phyloP scores from a whole-genome alignment of 2,888 invertebrate species.

The Cyrtodaria siliqua region DNA sequence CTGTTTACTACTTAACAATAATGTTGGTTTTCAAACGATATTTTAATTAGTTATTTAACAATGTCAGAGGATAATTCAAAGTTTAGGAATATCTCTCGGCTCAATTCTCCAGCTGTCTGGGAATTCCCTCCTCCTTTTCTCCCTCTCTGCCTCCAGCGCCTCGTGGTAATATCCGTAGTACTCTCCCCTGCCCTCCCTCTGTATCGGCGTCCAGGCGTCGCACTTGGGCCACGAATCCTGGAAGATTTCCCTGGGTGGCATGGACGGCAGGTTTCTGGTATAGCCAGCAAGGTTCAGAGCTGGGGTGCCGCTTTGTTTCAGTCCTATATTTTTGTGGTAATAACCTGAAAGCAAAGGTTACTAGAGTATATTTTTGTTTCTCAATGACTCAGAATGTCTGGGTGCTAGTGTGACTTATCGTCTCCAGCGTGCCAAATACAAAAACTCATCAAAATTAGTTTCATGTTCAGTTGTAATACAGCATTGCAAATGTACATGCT shows the following conservation, averaged over 20 bases:
- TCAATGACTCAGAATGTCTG: too few relatives aligned
- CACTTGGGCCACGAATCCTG: constrained; percentile 75
- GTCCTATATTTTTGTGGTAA: constrained; percentile 75
- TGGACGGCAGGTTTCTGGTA: constrained; percentile 76
- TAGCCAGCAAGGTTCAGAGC: constrained; percentile 74
- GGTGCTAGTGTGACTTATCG: too few relatives aligned
- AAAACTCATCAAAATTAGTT: too few relatives aligned
- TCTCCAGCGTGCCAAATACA: too few relatives aligned
- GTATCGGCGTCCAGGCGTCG: constrained; percentile 73
- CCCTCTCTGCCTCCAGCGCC: constrained; percentile 73
- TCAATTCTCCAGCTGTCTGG: constrained; percentile 72
- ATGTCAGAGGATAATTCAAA: too few relatives aligned
- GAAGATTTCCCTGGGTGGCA: constrained; percentile 77
- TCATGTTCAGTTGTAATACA: too few relatives aligned
- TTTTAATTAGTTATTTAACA: too few relatives aligned
- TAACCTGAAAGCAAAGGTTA: constrained; percentile 70
- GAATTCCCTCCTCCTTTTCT: constrained; percentile 67
- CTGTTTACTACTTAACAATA: too few relatives aligned
- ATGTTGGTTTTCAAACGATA: too few relatives aligned
- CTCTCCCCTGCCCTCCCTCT: constrained; percentile 73
- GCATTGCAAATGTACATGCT: too few relatives aligned
- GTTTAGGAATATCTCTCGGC: constrained; percentile 71
- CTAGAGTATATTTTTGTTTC: too few relatives aligned
- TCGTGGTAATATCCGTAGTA: constrained; percentile 82
- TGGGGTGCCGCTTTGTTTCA: constrained; percentile 72